Percentiles rank a stretch among this genome's conserved stretches.
Evolutionary conservation across 2,888 invertebrate genomes (phyloP).

Genomic region (Baronia brevicornis): DNA sequence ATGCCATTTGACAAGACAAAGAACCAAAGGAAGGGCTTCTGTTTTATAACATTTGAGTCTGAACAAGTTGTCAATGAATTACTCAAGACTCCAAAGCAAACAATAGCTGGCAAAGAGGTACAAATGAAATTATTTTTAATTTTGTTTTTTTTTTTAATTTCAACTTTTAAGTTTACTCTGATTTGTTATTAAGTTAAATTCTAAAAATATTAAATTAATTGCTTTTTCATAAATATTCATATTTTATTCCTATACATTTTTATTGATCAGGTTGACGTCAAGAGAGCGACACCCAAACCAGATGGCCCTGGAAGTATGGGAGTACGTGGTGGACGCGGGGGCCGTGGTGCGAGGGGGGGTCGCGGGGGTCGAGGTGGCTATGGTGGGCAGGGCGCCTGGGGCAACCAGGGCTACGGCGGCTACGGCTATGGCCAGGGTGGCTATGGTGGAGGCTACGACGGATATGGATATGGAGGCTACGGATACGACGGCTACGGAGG

Average conservation of each 20-base stretch:
- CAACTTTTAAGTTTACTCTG: neutral
- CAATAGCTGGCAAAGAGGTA: constrained; percentile 94
- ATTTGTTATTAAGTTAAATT: no score
- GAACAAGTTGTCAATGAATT: constrained; percentile 95
- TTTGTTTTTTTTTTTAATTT: no score
- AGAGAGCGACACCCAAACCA: constrained; percentile 94
- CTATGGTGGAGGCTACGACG: constrained; percentile 83
- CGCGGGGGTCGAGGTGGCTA: constrained; percentile 82
- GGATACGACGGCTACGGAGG: constrained; percentile 86
- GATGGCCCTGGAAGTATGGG: constrained; percentile 83
- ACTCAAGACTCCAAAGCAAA: constrained; percentile 93
- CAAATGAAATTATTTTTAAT: constrained; percentile 30
- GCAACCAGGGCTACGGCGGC: constrained; percentile 79
- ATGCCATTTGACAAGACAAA: constrained; percentile 98
- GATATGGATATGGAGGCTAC: constrained; percentile 83
- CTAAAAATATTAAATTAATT: no score
- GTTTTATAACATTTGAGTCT: constrained; percentile 97
- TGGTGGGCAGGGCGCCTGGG: constrained; percentile 79
- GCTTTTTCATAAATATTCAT: no score
- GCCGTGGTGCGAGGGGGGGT: constrained; percentile 79
- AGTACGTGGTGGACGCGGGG: constrained; percentile 79
- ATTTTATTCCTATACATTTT: no score
- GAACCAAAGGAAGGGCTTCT: constrained; percentile 97
- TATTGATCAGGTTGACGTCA: constrained; percentile 86
- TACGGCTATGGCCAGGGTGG: constrained; percentile 83